phyloP scores from a whole-genome alignment of 2,113 vertebrate species.

The Tympanuchus pallidicinctus region DNA sequence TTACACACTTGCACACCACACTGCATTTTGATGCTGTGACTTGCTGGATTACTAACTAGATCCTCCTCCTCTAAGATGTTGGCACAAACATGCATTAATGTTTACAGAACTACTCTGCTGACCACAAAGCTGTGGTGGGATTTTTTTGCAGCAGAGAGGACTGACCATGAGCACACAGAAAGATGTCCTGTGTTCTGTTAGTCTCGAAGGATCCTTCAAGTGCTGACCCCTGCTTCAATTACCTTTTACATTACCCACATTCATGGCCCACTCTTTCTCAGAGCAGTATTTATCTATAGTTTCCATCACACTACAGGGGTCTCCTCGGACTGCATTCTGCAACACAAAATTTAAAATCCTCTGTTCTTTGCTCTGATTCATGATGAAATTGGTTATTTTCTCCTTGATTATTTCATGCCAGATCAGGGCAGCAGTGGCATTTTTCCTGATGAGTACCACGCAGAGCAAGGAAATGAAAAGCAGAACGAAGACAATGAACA shows the following conservation, averaged over 20 bases:
- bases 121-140: background rate
- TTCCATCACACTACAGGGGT: constrained; percentile 83
- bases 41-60: background rate
- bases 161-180: background rate
- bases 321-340: constrained; percentile 81
- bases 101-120: background rate
- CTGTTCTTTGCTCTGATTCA: constrained; percentile 75
- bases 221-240: background rate
- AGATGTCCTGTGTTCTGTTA: background rate
- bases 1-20: background rate
- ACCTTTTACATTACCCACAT: constrained; percentile 90
- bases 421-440: constrained; percentile 29
- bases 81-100: background rate
- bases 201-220: background rate
- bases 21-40: background rate
- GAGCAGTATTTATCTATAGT: constrained; percentile 86
- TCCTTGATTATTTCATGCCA: constrained; percentile 67
- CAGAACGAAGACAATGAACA: constrained; percentile 32
- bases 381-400: constrained; percentile 69
- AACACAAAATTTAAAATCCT: constrained; percentile 83
- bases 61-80: background rate
- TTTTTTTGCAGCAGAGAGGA: background rate
- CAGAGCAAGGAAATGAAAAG: constrained; percentile 54
- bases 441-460: constrained; percentile 46
- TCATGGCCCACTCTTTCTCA: constrained; percentile 90